These are phyloP conservation scores for Drosophila meridiana DNA, from an alignment of 2,888 invertebrate species.

Conservation along the genomic window DNA sequence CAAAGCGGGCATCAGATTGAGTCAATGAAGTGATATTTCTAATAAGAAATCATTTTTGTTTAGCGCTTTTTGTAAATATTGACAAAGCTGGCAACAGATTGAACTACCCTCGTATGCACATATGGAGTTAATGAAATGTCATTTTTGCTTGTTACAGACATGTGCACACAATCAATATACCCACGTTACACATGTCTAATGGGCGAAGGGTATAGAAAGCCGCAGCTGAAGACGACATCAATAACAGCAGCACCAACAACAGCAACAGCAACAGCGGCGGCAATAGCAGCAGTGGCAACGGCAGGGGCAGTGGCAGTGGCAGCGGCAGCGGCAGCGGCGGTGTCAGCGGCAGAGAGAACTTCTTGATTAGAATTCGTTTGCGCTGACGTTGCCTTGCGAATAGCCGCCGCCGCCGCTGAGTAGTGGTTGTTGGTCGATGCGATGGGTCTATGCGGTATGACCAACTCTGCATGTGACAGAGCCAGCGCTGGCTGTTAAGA, in stretches of 20 bases:
- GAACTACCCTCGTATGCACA: background rate
- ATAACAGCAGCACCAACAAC: conserved; percentile 11
- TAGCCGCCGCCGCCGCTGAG: conserved; percentile 1
- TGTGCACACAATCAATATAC: background rate
- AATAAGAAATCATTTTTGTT: background rate
- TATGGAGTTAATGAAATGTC: background rate
- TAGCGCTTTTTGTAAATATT: background rate
- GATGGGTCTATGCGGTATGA: conserved; percentile 2
- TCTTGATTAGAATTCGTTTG: conserved; percentile 30
- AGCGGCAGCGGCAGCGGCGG: background rate
- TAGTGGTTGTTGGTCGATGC: conserved; percentile 18
- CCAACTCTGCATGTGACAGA: background rate
- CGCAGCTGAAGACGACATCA: conserved; percentile 31
- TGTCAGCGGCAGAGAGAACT: conserved; percentile 27
- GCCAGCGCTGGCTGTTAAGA: conserved; percentile 2
- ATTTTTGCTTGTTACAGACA: background rate
- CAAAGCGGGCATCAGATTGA: background rate
- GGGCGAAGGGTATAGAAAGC: conserved; percentile 7
- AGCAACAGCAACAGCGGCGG: background rate
- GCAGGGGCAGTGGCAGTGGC: background rate
- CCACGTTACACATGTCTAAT: conserved; percentile 4
- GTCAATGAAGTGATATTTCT: background rate
- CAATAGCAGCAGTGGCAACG: background rate
- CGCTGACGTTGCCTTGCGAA: conserved; percentile 41
- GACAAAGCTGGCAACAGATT: background rate